A percentile compares a stretch with the other conserved stretches of the same genome.
These are phyloP conservation scores for Stercorarius parasiticus DNA, from an alignment of 2,113 vertebrate species.

Conservation along the genomic window DNA sequence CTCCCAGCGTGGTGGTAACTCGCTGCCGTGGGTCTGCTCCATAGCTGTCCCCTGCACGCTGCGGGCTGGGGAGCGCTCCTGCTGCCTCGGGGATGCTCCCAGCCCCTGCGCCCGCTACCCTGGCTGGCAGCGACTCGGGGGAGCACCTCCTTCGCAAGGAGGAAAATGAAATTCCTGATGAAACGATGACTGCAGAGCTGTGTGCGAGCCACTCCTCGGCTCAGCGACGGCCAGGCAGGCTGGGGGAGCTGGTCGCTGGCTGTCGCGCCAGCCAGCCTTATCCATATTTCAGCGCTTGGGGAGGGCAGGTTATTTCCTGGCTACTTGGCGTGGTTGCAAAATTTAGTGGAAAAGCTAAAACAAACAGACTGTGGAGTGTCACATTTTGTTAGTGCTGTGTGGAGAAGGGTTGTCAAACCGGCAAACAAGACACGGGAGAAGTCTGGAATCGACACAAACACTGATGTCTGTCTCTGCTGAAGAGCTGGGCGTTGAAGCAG, in stretches of 20 bases:
- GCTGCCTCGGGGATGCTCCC: background rate
- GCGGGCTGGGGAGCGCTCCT: fast-evolving
- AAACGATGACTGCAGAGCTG: background rate
- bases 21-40: fast-evolving
- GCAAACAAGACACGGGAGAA: background rate
- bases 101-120: fast-evolving
- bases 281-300: background rate
- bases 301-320: background rate
- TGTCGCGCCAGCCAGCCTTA: fast-evolving
- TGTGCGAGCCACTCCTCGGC: fast-evolving
- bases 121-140: background rate
- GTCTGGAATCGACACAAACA: background rate
- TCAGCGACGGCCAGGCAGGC: fast-evolving
- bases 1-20: fast-evolving
- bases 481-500: background rate
- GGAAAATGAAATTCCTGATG: background rate
- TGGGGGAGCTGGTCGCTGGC: background rate
- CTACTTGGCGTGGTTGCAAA: background rate
- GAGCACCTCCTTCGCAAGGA: background rate
- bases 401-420: background rate
- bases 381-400: background rate
- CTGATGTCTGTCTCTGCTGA: background rate
- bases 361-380: background rate
- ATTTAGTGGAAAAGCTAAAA: conserved; percentile 11
- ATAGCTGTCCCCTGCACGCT: background rate